Percentiles rank a stretch among this genome's conserved stretches.
Conservation (phyloP, 2,113 vertebrate species). For the Hippocampus abdominalis region DNA sequence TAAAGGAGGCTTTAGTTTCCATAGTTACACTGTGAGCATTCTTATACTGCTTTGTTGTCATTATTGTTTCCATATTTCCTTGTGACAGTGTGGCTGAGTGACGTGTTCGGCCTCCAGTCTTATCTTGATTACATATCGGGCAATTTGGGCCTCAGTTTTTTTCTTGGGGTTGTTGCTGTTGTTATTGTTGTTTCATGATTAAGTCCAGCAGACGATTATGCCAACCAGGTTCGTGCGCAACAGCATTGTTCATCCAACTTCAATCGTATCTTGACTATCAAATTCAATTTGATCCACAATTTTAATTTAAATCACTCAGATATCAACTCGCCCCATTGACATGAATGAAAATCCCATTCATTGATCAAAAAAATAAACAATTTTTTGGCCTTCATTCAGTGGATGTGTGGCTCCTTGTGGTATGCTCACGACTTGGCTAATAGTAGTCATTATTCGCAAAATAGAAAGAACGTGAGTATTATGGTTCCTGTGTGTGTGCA, state of each 20-base stretch:
- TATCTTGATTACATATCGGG: constrained; percentile 2
- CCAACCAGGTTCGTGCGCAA: neutral
- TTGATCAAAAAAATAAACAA: neutral
- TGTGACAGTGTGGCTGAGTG: too few relatives aligned
- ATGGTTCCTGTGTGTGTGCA: neutral
- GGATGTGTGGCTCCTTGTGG: neutral
- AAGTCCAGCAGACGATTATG: neutral
- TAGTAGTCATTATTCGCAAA: neutral
- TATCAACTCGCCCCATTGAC: neutral
- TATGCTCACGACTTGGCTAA: neutral
- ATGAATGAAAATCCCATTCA: neutral
- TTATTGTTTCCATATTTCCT: neutral
- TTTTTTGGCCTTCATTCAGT: neutral
- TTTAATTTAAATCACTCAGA: too few relatives aligned
- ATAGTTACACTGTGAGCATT: constrained; percentile 20
- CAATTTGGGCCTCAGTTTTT: neutral
- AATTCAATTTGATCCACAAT: neutral
- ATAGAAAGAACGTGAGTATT: neutral
- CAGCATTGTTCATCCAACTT: neutral
- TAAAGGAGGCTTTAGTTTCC: neutral
- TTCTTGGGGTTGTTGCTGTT: neutral
- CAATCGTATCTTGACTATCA: neutral
- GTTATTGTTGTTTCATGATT: neutral
- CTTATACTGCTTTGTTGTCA: neutral
- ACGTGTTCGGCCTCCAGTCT: neutral